Evolutionary conservation across 2,113 vertebrate genomes (phyloP).

Genomic region (Pterophyllum scalare): DNA sequence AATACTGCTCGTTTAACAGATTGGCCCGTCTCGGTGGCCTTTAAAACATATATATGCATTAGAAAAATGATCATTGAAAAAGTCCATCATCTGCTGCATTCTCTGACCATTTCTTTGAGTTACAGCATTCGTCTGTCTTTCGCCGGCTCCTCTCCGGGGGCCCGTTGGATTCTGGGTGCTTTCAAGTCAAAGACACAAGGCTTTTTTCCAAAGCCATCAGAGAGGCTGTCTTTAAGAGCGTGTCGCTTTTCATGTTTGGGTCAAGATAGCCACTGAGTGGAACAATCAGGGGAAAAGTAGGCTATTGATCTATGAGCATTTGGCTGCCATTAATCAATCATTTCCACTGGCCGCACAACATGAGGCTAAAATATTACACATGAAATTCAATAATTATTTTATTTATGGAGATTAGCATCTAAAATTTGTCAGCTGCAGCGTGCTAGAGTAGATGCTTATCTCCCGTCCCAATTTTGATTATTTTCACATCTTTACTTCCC

Average conservation of each 20-base stretch:
- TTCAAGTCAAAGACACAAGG: slow-evolving; percentile 23
- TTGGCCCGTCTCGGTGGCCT: slow-evolving; percentile 61
- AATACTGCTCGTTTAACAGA: slow-evolving; percentile 68
- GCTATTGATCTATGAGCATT: slow-evolving; percentile 50
- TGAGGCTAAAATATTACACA: slow-evolving; percentile 18
- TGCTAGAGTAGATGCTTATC: too few species aligned
- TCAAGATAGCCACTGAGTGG: slow-evolving; percentile 59
- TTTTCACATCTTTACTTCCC: neutral
- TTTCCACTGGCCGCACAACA: neutral
- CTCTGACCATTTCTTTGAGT: slow-evolving; percentile 74
- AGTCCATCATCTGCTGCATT: slow-evolving; percentile 76
- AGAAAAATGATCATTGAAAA: slow-evolving; percentile 78
- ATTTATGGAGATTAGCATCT: neutral
- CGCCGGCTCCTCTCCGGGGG: slow-evolving; percentile 34
- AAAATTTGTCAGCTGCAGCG: neutral
- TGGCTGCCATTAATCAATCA: slow-evolving; percentile 29
- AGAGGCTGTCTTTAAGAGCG: slow-evolving; percentile 56
- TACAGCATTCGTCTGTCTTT: slow-evolving; percentile 52
- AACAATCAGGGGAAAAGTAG: slow-evolving; percentile 50
- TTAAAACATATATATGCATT: slow-evolving; percentile 75
- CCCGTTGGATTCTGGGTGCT: slow-evolving; percentile 25
- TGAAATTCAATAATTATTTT: too few species aligned
- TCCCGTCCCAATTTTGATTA: neutral
- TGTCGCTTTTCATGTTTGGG: slow-evolving; percentile 62
- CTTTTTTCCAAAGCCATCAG: slow-evolving; percentile 34